These are phyloP conservation scores for Melikaiella ostensackeni DNA, from an alignment of 2,888 invertebrate genomes.

Conservation along the genomic window DNA sequence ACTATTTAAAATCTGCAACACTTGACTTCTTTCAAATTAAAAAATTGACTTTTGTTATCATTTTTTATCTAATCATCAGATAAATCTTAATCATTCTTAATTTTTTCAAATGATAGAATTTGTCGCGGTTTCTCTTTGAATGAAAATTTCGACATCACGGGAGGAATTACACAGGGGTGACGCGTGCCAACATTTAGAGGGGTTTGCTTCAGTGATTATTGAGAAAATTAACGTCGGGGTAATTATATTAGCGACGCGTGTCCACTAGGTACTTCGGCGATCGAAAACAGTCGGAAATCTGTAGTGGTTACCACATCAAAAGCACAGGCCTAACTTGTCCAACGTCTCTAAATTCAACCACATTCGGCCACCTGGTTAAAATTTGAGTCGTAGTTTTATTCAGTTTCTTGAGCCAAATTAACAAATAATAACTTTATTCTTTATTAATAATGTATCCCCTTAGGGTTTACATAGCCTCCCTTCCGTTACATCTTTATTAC, in stretches of 20 bases:
- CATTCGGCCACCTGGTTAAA: slow-evolving; percentile 8
- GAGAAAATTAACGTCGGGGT: slow-evolving; percentile 74
- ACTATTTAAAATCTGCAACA: no score
- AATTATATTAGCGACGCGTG: slow-evolving; percentile 75
- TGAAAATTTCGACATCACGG: slow-evolving; percentile 4
- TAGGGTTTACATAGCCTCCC: no score
- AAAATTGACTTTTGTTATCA: no score
- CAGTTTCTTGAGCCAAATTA: background rate
- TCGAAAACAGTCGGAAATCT: slow-evolving; percentile 56
- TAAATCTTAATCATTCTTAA: background rate
- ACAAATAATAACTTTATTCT: no score
- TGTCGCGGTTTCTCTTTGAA: background rate
- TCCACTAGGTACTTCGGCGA: slow-evolving; percentile 57
- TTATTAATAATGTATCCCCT: no score
- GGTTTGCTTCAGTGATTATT: slow-evolving; percentile 72
- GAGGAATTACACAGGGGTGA: slow-evolving; percentile 46
- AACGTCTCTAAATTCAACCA: slow-evolving; percentile 47
- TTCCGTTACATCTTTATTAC: no score
- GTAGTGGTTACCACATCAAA: slow-evolving; percentile 50
- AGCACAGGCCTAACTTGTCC: slow-evolving; percentile 47
- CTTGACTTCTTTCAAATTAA: no score
- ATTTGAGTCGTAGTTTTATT: background rate
- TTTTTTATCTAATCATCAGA: background rate
- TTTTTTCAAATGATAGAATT: background rate
- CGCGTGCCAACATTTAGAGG: slow-evolving; percentile 73